Evolutionary conservation across 1,140 invertebrate genomes (phyloP).

Genomic region (Pygmarrhopalites habei): DNA sequence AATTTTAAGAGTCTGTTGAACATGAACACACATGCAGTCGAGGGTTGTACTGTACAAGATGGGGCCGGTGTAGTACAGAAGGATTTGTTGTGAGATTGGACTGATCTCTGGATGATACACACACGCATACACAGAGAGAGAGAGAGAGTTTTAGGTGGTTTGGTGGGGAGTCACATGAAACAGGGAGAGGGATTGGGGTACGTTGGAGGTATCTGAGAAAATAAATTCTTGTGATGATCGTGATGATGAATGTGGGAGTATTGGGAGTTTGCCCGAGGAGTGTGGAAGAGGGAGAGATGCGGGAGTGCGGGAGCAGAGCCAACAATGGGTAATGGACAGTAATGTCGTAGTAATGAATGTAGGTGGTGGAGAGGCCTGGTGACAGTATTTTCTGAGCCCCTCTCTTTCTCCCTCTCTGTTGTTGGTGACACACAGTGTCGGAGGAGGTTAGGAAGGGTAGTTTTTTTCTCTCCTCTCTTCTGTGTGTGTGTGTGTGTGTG

Average conservation of each 20-base stretch:
- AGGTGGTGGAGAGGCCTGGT: slow-evolving; percentile 1
- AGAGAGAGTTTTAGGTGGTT: background rate
- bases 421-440: slow-evolving; percentile 24
- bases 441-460: slow-evolving; percentile 21
- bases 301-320: background rate
- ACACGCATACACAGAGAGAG: background rate
- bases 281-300: background rate
- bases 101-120: too few species aligned
- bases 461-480: slow-evolving; percentile 13
- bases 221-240: background rate
- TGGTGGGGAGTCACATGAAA: background rate
- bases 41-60: too few species aligned
- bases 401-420: slow-evolving; percentile 8
- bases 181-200: too few species aligned
- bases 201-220: too few species aligned
- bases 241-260: slow-evolving; percentile 6
- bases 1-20: too few species aligned
- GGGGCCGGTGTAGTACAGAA: too few species aligned
- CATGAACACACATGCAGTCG: too few species aligned
- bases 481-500: too few species aligned
- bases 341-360: too few species aligned
- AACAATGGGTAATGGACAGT: slow-evolving; percentile 19
- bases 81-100: too few species aligned
- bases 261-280: background rate
- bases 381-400: slow-evolving; percentile 9